Percentiles rank a stretch among this genome's conserved stretches.
Conservation (phyloP, 1,140 invertebrate genomes). For the Caerostris extrusa region DNA sequence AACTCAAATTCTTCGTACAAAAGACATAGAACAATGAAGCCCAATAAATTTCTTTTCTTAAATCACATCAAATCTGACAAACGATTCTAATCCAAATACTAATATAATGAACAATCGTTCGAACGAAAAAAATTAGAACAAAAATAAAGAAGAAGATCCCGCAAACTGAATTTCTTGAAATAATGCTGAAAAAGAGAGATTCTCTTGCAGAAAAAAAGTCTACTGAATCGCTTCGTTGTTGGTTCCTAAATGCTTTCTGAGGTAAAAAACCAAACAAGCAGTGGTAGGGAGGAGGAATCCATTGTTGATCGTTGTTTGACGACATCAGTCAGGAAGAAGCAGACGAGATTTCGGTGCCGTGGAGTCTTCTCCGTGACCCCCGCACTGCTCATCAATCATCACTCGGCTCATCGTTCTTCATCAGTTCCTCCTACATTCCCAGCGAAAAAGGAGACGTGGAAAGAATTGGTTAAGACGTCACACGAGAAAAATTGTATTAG, state of each 20-base stretch:
- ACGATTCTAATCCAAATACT: neutral
- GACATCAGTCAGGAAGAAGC: constrained; percentile 21
- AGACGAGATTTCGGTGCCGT: no score
- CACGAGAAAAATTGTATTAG: neutral
- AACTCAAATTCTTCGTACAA: no score
- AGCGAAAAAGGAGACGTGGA: constrained; percentile 12
- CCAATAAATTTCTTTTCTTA: no score
- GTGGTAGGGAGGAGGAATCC: neutral
- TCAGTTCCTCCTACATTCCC: constrained; percentile 21
- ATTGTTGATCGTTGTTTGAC: constrained; percentile 54
- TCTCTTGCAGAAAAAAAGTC: no score
- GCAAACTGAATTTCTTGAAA: no score
- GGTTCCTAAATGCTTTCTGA: neutral
- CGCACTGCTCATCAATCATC: constrained; percentile 6
- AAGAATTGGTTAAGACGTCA: constrained; percentile 47
- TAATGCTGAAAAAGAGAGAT: no score
- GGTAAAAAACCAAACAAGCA: neutral
- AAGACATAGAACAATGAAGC: no score
- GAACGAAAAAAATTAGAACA: neutral
- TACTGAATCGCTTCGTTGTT: neutral
- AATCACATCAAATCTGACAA: neutral
- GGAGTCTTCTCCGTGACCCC: neutral
- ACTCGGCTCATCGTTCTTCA: constrained; percentile 49
- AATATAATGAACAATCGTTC: constrained; percentile 11
- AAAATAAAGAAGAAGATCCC: no score